These are phyloP conservation scores for Coregonus clupeaformis DNA, from an alignment of 2,113 vertebrate genomes.

Conservation along the genomic window DNA sequence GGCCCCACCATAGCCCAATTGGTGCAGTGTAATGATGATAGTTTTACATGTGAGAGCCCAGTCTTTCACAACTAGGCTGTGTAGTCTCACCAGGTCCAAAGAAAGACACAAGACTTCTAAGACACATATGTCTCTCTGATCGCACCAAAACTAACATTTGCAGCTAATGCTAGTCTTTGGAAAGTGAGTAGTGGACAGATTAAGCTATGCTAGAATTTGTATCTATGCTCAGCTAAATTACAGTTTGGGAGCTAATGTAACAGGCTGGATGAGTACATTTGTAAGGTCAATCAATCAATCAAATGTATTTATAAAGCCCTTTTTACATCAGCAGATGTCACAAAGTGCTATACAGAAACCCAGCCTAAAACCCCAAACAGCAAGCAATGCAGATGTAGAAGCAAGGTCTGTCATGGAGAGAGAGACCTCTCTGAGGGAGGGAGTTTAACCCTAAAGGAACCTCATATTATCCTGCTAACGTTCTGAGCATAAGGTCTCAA, in stretches of 20 bases:
- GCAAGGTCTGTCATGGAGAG: background rate
- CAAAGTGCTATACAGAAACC: no score
- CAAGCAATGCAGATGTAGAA: no score
- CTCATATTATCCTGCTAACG: slow-evolving; percentile 1
- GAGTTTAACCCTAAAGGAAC: background rate
- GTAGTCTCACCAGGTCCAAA: slow-evolving; percentile 27
- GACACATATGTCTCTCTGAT: background rate
- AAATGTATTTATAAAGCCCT: no score
- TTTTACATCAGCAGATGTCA: no score
- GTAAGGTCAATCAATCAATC: no score
- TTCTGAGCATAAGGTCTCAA: background rate
- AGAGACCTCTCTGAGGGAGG: background rate
- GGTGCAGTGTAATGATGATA: slow-evolving; percentile 38
- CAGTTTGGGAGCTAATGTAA: background rate
- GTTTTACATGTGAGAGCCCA: slow-evolving; percentile 34
- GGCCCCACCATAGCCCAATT: slow-evolving; percentile 11
- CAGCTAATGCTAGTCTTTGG: background rate
- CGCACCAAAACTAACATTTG: background rate
- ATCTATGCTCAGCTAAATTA: no score
- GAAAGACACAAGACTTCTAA: background rate
- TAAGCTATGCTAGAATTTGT: background rate
- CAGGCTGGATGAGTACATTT: background rate
- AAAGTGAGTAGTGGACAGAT: background rate
- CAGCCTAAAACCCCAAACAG: no score
- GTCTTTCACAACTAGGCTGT: slow-evolving; percentile 31